These are phyloP conservation scores for Anomalospiza imberbis DNA, from an alignment of 2,797 vertebrate genomes.

Conservation along the genomic window DNA sequence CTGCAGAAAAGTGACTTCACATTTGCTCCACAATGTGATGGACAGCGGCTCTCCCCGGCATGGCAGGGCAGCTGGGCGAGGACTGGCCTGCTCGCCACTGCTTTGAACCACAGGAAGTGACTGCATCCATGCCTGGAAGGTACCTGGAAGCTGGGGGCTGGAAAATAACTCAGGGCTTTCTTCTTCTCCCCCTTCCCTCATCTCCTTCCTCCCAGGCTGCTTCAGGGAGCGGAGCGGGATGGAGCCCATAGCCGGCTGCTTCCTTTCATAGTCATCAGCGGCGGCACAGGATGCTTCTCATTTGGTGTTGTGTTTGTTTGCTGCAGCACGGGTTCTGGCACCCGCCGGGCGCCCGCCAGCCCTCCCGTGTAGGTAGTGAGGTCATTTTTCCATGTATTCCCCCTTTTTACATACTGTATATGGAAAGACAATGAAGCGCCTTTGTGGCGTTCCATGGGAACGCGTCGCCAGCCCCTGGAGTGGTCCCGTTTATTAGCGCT, in stretches of 20 bases:
- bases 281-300: constrained; percentile 65
- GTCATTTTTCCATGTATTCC: constrained; percentile 67
- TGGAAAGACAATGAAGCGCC: constrained; percentile 55
- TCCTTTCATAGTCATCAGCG: constrained; percentile 61
- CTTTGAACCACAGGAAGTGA: constrained; percentile 41
- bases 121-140: constrained; percentile 30
- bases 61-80: background rate
- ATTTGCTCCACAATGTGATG: background rate
- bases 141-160: constrained; percentile 45
- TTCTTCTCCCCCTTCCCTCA: background rate
- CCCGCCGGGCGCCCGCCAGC: constrained; percentile 41
- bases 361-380: constrained; percentile 67
- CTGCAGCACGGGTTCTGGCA: constrained; percentile 44
- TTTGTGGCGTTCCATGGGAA: background rate
- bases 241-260: constrained; percentile 49
- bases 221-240: background rate
- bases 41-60: background rate
- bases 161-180: constrained; percentile 30
- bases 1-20: background rate
- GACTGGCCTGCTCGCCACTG: background rate
- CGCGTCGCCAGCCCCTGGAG: background rate
- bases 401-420: constrained; percentile 53
- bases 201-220: constrained; percentile 42
- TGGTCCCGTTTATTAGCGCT: constrained; percentile 28
- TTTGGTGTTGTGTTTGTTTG: constrained; percentile 60